Percentiles rank a stretch among this genome's conserved stretches.
Evolutionary conservation across 2,888 invertebrate species (phyloP).

Genomic region (Yponomeuta evonymella): DNA sequence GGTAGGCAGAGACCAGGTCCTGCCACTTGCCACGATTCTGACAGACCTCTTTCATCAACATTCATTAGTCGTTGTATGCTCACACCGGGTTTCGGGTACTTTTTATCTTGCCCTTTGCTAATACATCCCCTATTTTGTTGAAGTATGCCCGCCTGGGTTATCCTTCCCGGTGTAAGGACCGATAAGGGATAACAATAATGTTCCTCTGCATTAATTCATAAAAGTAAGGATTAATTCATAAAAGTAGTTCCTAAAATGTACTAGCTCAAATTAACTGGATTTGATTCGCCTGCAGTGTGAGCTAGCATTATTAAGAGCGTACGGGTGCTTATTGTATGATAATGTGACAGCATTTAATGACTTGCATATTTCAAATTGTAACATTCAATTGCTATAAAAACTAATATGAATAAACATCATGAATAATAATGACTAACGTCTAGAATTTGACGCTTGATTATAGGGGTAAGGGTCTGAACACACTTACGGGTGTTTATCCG

Average conservation of each 20-base stretch:
- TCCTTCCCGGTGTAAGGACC: too few relatives aligned
- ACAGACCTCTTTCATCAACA: too few relatives aligned
- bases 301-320: neutral
- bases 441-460: neutral
- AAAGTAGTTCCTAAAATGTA: neutral
- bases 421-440: neutral
- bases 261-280: neutral
- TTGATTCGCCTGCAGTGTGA: neutral
- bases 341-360: slow-evolving; percentile 47
- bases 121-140: too few relatives aligned
- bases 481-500: too few relatives aligned
- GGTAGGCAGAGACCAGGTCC: too few relatives aligned
- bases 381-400: slow-evolving; percentile 2
- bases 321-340: slow-evolving; percentile 60
- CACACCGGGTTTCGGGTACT: too few relatives aligned
- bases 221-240: neutral
- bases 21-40: too few relatives aligned
- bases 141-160: too few relatives aligned
- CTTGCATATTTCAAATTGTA: slow-evolving; percentile 32
- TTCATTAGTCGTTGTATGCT: too few relatives aligned
- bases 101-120: too few relatives aligned
- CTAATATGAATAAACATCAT: neutral
- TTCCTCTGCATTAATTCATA: too few relatives aligned
- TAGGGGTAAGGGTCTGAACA: neutral
- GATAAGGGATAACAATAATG: too few relatives aligned